Evolutionary conservation across 2,797 vertebrate genomes (phyloP), one percentile per base, ranked within the genome.

Genomic region (Hippopotamyrus pictus): DNA sequence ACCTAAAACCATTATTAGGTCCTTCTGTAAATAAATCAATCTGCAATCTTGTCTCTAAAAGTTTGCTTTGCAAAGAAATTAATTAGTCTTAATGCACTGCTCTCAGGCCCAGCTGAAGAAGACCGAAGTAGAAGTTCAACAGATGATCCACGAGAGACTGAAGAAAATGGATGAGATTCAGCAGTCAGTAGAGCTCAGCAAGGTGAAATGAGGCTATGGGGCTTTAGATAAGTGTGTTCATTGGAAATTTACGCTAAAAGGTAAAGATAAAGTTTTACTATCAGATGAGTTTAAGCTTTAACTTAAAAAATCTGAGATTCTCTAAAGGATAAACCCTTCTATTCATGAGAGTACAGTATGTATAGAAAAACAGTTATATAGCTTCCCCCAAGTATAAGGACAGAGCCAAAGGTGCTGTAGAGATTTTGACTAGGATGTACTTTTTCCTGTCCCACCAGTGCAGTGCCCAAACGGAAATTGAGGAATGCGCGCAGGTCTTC

Each of bases 131-230:
- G 96, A 96, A 0, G 95, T 96, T 51, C 95, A 95, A 90, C 95
- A 96, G 92, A 96, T 96, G 96, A 96, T 97, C 91, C 95, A 95
- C 73, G 94, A 95, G 22, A 90, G 96, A 90, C 93, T 93, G 89
- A 94, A 92, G 88, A 96, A 96, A 90, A 93, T 96, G 91, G 94
- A 96, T 87, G 94, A 96, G 88, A 94, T 97, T 88, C 96, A 94
- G 89, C 92, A 93, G 51, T 94, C 92, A 0, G 87, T 96, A 51
- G 94, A 96, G 88, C 93, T 95, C 7, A 95, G 95, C 92, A 96
- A 95, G 92, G 96, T 96, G 89, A 94, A 95, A 92, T 79, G 37
- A n/a, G 9, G 54, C 62, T 33, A 44, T 44, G 33, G 46, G 46
- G 5, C 37, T 29, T 79, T 79, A 79, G 12, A 53, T 41, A 19